A percentile compares a stretch with the other conserved stretches of the same genome.
These are phyloP conservation scores for Chloropsis hardwickii DNA, from an alignment of 2,113 vertebrate genomes.

Conservation along the genomic window DNA sequence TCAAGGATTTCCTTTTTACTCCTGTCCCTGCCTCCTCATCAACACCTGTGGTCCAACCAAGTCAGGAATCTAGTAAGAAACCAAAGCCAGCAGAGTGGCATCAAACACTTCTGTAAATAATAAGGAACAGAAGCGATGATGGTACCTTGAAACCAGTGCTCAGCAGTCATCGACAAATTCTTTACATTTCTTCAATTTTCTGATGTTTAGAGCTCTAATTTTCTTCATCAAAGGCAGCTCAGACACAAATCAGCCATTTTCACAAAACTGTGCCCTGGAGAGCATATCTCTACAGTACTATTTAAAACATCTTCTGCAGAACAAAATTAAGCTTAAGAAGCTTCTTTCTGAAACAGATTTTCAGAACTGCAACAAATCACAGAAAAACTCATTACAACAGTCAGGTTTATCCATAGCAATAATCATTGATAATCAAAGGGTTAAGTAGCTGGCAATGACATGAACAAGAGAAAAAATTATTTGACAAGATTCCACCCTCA, in stretches of 20 bases:
- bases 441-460: slow-evolving; percentile 32
- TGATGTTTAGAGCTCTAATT: background rate
- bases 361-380: background rate
- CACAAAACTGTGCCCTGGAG: background rate
- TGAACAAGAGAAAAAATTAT: slow-evolving; percentile 21
- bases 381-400: background rate
- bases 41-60: background rate
- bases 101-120: background rate
- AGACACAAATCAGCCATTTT: background rate
- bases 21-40: background rate
- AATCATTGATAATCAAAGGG: slow-evolving; percentile 21
- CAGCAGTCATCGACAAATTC: background rate
- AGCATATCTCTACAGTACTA: background rate
- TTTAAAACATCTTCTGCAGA: background rate
- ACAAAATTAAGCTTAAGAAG: background rate
- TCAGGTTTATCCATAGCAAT: background rate
- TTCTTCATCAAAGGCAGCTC: background rate
- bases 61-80: background rate
- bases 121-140: background rate
- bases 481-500: slow-evolving; percentile 41
- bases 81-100: background rate
- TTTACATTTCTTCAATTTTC: background rate
- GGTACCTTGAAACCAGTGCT: background rate
- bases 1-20: background rate
- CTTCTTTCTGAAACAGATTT: background rate